Evolutionary conservation across 1,140 invertebrate genomes (phyloP), one percentile per base, ranked within the genome.

Genomic region (Hormaphis cornu): DNA sequence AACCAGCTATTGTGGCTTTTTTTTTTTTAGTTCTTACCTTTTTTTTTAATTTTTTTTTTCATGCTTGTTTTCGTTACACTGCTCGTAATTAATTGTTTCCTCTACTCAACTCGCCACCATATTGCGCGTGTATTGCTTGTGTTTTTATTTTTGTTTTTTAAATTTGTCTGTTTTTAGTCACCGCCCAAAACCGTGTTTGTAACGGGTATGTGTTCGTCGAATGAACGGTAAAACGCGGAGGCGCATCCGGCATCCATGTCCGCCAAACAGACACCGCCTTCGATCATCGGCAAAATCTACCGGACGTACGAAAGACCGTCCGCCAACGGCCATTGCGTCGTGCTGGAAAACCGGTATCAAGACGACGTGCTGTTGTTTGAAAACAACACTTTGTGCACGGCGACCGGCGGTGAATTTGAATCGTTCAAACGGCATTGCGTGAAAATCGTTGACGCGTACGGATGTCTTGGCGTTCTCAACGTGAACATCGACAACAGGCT

Each of bases 361-460:
- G 88, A 89, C 75, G 86, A 90, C 72, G 88, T 91, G 54, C 81
- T 97, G 42, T 82, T 97, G 46, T 94, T 97, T 75, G 93, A 96
- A 80, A 92, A 91, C 3, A 87, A 90, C 77, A 91, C 89, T 10
- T 87, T 95, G 12, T 91, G 91, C 56, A 84, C 89, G 30, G 78
- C 94, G 20, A 88, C 89, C 42, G 78, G 83, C 44, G 85, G 88
- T 78, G 93, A 97, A 81, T 89, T 87, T 28, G 91, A 95, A 72
- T 86, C 86, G n/a, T 83, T 96, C 24, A 89, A 90, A 75, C 88
- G 89, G 72, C 86, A 89, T 74, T 97, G 96, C 76, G 86, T 85
- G 10, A 94, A 94, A 80, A 82, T 95, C 26, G 80, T 89, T 63
- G 95, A 98, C 81, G 93, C 91, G 12, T 95, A 96, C 80, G 93